These are phyloP conservation scores for Pterocles gutturalis DNA, from an alignment of 2,113 vertebrate species.

Conservation along the genomic window DNA sequence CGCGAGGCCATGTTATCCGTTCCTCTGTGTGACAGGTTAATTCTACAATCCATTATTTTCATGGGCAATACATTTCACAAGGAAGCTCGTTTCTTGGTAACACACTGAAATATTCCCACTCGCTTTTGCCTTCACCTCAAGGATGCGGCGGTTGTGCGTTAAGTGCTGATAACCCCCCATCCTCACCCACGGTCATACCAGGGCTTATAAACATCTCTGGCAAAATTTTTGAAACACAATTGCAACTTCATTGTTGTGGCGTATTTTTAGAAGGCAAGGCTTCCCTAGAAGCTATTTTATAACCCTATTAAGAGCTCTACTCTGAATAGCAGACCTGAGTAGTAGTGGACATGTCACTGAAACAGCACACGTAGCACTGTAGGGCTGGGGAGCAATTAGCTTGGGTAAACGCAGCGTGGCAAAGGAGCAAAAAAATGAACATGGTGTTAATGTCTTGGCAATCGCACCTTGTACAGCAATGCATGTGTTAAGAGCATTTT, in stretches of 20 bases:
- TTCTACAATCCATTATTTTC: conserved; percentile 19
- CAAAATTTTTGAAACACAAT: neutral
- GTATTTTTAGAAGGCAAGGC: neutral
- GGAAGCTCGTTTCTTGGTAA: neutral
- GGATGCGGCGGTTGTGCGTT: neutral
- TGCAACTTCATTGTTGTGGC: neutral
- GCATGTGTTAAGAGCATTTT: neutral
- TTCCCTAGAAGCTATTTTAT: neutral
- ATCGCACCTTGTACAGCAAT: neutral
- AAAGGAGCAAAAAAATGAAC: neutral
- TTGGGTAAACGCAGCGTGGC: neutral
- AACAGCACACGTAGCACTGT: neutral
- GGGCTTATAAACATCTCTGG: neutral
- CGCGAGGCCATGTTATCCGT: accelerated
- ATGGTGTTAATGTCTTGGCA: neutral
- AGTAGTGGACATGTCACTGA: neutral
- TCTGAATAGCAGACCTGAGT: neutral
- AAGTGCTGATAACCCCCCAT: neutral
- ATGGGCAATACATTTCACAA: conserved; percentile 1
- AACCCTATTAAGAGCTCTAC: neutral
- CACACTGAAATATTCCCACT: neutral
- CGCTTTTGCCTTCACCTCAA: neutral
- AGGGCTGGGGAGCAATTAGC: neutral
- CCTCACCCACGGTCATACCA: neutral
- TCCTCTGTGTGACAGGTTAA: conserved; percentile 12